Base-by-base conservation (phyloP, 1,140 invertebrate species). In the Macrostomum lignano region DNA sequence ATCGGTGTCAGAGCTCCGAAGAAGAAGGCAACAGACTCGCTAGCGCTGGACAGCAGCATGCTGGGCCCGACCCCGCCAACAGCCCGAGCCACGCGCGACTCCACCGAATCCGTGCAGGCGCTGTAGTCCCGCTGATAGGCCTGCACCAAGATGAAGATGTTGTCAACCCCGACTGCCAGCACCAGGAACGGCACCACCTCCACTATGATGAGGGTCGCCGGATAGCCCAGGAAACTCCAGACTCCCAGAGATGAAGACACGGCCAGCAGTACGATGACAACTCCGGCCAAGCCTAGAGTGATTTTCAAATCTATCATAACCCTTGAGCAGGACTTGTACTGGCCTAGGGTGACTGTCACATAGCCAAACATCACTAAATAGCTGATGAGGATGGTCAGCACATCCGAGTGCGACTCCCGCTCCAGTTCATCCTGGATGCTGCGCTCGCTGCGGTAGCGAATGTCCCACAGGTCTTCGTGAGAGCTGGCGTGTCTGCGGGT, bases 351-450 rank as follows among this genome's bases (percentile, higher is more conserved):
- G 26, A 94, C 67, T 0, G 82, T 73, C 37, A 96, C 84, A 43
- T 96, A 96, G 11, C 68, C 68, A 53, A 96, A 94, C 86, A 96
- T 94, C 31, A 93, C 79, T 30, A 88, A 51, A 48, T 96, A 94
- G 5, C 81, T 91, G 7, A 91, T 70, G 2, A 81, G 52, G 44
- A 98, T 82, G 0, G 86, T 96, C 1, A 68, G 49, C 3, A 91
- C 64, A 52, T 96, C 86, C 0, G 78, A 79, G 38, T 73, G 63
- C 11, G 77, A 82, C 58, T 82, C 77, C 20, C 78, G 56, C 34
- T 77, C 67, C 11, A 96, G 52, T 58, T 96, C 86, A 59, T 96
- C 88, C 55, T 91, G 71, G 33, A 93, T 81, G 0, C 79, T 88
- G 19, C 82, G 61, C 61, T n/a, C n/a, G n/a, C n/a, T n/a, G n/a